phyloP scores from a whole-genome alignment of 2,888 invertebrate species.

The Apamea anceps region DNA sequence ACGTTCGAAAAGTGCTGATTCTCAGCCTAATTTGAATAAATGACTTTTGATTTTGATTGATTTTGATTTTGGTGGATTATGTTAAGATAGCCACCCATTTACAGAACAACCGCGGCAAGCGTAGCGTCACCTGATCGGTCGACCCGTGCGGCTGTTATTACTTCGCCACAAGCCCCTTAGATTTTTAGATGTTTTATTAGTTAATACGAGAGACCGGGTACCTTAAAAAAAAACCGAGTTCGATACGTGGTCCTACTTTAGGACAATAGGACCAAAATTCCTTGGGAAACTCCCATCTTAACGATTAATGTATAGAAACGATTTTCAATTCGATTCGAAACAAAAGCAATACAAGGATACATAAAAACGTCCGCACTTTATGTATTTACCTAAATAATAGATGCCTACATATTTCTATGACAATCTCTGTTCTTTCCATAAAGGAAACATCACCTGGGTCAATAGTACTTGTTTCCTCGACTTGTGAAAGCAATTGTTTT shows the following conservation, averaged over 20 bases:
- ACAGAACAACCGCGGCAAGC: background rate
- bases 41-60: too few relatives aligned
- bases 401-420: slow-evolving; percentile 49
- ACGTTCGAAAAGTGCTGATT: too few relatives aligned
- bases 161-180: background rate
- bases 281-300: background rate
- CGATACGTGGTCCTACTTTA: background rate
- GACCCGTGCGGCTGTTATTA: background rate
- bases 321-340: background rate
- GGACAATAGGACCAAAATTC: background rate
- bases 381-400: slow-evolving; percentile 62
- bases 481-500: slow-evolving; percentile 61
- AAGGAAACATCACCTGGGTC: slow-evolving; percentile 66
- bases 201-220: background rate
- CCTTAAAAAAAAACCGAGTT: background rate
- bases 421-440: slow-evolving; percentile 35
- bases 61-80: too few relatives aligned
- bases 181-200: background rate
- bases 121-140: background rate
- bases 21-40: too few relatives aligned
- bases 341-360: slow-evolving; percentile 20
- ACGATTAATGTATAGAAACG: background rate
- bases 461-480: slow-evolving; percentile 58
- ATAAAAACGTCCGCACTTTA: slow-evolving; percentile 43
- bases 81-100: background rate